Base-by-base conservation (phyloP, 1,140 invertebrate species). In the Aphis gossypii region DNA sequence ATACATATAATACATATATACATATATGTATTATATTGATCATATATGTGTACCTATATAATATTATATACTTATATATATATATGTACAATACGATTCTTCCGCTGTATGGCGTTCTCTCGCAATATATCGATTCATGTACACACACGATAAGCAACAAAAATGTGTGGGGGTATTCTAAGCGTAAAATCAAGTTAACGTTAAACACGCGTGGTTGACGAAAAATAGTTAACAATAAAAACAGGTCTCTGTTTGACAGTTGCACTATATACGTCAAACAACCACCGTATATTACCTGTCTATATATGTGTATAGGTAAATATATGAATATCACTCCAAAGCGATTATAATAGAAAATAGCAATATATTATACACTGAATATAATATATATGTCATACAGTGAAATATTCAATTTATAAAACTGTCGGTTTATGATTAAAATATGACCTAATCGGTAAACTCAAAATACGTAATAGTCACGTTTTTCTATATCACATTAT, bases 211-310 rank as follows among this genome's bases (percentile, higher is more conserved):
- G n/a, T 76, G 60, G 7, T 14, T 76, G 60, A 76, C 60, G n/a
- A 76, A 76, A 76, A 76, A 76, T 76, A n/a, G 60, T 76, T 76
- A 76, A n/a, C n/a, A 76, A 76, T n/a, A 76, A 76, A 76, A 76
- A 76, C 60, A n/a, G 60, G 18, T n/a, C 48, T 51, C 48, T 51
- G 48, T 51, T 51, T 11, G 48, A 51, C 48, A 51, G 14, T 51
- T 51, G 14, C 14, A 48, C 46, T 48, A 68, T n/a, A 18, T 68
- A 35, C 60, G 60, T 76, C 30, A 76, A n/a, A 76, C 60, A 6
- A n/a, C 4, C 60, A 30, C 18, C 23, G 30, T 25, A n/a, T 68
- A n/a, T 68, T 30, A 30, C 11, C 30, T 35, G n/a, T 14, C 9
- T 60, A 18, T 60, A 30, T 68, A 4, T 68, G 9, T 30, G 11